phyloP scores from a whole-genome alignment of 92 coral and sea anemone species.

The Anthopleura xanthogrammica region DNA sequence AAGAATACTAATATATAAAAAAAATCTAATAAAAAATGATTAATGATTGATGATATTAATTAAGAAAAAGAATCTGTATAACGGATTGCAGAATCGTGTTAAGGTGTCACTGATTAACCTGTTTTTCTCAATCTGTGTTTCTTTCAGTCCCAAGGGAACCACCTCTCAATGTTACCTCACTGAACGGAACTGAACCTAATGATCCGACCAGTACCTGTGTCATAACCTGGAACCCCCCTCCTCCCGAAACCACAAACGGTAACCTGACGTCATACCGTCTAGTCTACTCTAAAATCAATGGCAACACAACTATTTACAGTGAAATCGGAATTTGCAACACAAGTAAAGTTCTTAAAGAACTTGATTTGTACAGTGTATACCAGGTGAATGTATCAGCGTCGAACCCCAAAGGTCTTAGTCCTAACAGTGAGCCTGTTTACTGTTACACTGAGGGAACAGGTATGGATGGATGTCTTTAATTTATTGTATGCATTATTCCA shows the following conservation, averaged over 20 bases:
- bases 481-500: too few species aligned
- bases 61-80: too few species aligned
- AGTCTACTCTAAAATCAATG: neutral
- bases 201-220: conserved; percentile 25
- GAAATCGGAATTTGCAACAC: conserved; percentile 28
- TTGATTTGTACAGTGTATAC: neutral
- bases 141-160: conserved; percentile 12
- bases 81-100: too few species aligned
- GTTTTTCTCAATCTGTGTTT: neutral
- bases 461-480: neutral
- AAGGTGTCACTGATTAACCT: too few species aligned
- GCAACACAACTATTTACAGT: neutral
- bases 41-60: too few species aligned
- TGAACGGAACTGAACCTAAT: conserved; percentile 19
- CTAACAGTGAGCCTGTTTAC: conserved; percentile 22
- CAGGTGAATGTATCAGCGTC: neutral
- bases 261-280: conserved; percentile 26
- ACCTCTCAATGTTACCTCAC: conserved; percentile 15
- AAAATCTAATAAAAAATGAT: too few species aligned
- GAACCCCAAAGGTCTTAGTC: neutral
- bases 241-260: conserved; percentile 6
- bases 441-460: conserved; percentile 36
- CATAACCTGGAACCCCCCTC: conserved; percentile 30
- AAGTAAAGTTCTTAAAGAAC: conserved; percentile 12
- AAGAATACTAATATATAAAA: too few species aligned